These are phyloP conservation scores for Mus caroli DNA, from an alignment of 2,797 vertebrate genomes.

Conservation along the genomic window DNA sequence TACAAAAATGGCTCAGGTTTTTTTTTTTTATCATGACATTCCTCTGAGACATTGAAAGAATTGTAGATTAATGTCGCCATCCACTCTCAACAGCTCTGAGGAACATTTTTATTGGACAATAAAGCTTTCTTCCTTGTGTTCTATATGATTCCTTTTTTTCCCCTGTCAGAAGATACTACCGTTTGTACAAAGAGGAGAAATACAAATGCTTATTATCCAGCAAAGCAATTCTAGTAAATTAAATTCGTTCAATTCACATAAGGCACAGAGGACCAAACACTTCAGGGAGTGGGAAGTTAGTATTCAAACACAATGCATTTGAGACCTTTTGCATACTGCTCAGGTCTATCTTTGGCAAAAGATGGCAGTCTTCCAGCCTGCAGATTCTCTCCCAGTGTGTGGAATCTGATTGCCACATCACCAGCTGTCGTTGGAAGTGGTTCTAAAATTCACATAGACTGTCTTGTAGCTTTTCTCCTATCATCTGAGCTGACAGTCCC, in stretches of 20 bases:
- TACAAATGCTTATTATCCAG: constrained; percentile 51
- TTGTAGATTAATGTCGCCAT: constrained; percentile 12
- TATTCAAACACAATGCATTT: constrained; percentile 40
- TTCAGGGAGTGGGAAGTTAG: constrained; percentile 57
- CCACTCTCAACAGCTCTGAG: constrained; percentile 27
- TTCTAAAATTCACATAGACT: constrained; percentile 54
- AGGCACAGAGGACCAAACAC: constrained; percentile 38
- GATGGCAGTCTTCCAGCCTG: background rate
- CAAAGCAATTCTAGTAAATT: constrained; percentile 70
- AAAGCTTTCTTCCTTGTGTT: constrained; percentile 50
- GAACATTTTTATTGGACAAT: constrained; percentile 48
- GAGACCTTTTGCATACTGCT: constrained; percentile 26
- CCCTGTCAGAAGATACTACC: background rate
- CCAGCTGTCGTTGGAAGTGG: background rate
- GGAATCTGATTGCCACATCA: constrained; percentile 29
- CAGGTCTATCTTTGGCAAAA: constrained; percentile 44
- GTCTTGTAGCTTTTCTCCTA: constrained; percentile 39
- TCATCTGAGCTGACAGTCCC: background rate
- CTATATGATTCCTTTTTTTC: constrained; percentile 12
- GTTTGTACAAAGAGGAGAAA: constrained; percentile 60
- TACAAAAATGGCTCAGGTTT: background rate
- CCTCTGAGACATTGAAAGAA: constrained; percentile 53
- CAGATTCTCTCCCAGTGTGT: background rate
- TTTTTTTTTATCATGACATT: background rate
- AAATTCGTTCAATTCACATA: constrained; percentile 62